Base-by-base conservation (phyloP, 2,888 invertebrate species). In the Iphiclides podalirius region DNA sequence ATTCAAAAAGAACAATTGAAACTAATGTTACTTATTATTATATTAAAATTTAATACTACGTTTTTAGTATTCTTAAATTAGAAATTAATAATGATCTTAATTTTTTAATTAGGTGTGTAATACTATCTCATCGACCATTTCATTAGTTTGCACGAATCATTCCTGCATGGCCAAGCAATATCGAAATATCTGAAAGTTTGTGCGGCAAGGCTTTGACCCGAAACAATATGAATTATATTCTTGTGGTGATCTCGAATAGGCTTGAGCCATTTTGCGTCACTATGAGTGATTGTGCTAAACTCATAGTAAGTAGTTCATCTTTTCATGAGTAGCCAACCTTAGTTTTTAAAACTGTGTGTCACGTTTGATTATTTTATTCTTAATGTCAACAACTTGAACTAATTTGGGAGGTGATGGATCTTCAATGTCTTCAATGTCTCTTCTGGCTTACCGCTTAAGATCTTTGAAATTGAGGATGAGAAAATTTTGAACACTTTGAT, bases 61-160 rank as follows among this genome's bases (percentile, higher is more conserved):
- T 39, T 26, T 15, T 8, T n/a, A 13, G 16, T 41, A n/a, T 37
- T 42, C 42, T 48, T 16, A 26, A 37, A 42, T 36, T 42, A 51
- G 39, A 7, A 23, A 40, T n/a, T 42, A 26, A 33, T 42, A 46
- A 26, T 38, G n/a, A 43, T 41, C 17, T 15, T 33, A 42, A 15
- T 42, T 47, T 43, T 47, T 47, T 55, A 47, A 47, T 44, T 52
- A 53, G 42, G 44, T 54, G 54, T 47, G 26, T 58, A 75, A 60
- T 55, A 59, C 51, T 55, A 20, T 4, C 6, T 72, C 77, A 80
- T 79, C 52, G 55, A 60, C 75, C 86, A 86, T 84, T 83, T 85
- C 80, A 78, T 79, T 89, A 89, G 88, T 87, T 90, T 91, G 90
- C 90, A 91, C 90, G 91, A 90, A 91, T 91, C 91, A 91, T 91